Evolutionary conservation across 1,140 invertebrate species (phyloP).

Genomic region (Formica selysi): DNA sequence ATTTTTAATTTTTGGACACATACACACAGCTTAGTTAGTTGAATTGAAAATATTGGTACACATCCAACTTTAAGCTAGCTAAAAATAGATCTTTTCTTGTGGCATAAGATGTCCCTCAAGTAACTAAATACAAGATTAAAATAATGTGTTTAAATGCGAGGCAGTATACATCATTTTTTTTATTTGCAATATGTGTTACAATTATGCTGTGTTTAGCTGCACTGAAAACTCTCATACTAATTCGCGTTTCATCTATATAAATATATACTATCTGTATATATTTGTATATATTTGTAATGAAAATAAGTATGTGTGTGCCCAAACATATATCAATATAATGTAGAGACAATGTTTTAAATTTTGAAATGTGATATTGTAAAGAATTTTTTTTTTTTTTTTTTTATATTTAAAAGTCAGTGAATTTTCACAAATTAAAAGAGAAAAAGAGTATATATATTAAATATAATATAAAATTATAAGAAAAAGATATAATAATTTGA

Average conservation of each 20-base stretch:
- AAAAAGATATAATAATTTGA: neutral
- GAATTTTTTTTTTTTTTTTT: neutral
- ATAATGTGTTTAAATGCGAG: conserved; percentile 55
- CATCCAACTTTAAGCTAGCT: conserved; percentile 81
- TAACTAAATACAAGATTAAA: conserved; percentile 77
- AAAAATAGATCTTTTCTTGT: conserved; percentile 85
- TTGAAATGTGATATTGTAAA: neutral
- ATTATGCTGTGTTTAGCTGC: conserved; percentile 53
- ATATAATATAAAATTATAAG: conserved; percentile 4
- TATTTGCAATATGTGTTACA: conserved; percentile 51
- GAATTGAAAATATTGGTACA: conserved; percentile 82
- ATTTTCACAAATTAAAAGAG: neutral
- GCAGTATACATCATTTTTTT: conserved; percentile 45
- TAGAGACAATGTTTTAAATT: neutral
- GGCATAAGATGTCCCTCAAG: conserved; percentile 77
- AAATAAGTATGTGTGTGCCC: neutral
- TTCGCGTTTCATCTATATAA: conserved; percentile 54
- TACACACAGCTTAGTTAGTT: conserved; percentile 67
- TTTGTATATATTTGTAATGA: conserved; percentile 21
- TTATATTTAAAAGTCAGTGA: no score
- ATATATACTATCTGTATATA: conserved; percentile 20
- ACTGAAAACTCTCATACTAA: conserved; percentile 48
- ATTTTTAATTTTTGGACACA: conserved; percentile 60
- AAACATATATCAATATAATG: conserved; percentile 30
- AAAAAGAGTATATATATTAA: neutral